Evolutionary conservation across 2,888 invertebrate species (phyloP).

Genomic region (Ashinkailepas kermadecensis): DNA sequence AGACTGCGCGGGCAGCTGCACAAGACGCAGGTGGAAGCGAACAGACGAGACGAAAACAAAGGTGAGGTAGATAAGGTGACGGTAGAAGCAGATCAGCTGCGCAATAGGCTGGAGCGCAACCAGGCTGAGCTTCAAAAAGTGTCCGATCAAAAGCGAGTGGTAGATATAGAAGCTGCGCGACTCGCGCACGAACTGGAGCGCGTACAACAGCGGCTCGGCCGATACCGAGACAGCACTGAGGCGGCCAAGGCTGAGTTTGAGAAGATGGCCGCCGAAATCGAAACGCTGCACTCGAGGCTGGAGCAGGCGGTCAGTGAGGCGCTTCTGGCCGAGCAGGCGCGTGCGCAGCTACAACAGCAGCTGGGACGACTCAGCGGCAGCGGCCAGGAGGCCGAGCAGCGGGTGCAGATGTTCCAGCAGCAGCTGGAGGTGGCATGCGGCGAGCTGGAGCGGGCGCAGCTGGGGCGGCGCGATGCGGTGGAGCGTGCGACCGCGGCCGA

Average conservation of each 20-base stretch:
- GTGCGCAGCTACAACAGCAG: background rate
- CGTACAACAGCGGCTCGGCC: conserved; percentile 70
- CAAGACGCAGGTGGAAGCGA: conserved; percentile 34
- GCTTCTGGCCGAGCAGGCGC: conserved; percentile 40
- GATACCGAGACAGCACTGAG: conserved; percentile 74
- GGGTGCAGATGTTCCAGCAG: background rate
- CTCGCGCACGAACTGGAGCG: conserved; percentile 51
- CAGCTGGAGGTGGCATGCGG: background rate
- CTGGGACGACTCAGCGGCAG: background rate
- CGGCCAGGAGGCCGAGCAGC: background rate
- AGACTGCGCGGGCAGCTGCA: conserved; percentile 37
- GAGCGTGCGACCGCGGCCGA: conserved; percentile 32
- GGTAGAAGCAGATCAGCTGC: conserved; percentile 53
- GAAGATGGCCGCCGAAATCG: conserved; percentile 69
- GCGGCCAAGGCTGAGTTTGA: conserved; percentile 76
- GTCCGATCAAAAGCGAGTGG: background rate
- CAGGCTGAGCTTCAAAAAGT: conserved; percentile 37
- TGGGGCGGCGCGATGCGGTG: conserved; percentile 38
- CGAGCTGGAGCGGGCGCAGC: conserved; percentile 46
- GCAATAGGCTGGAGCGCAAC: conserved; percentile 36
- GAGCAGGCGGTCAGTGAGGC: conserved; percentile 53
- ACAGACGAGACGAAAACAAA: conserved; percentile 35
- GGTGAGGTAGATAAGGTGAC: conserved; percentile 36
- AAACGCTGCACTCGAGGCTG: conserved; percentile 69
- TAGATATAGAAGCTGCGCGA: conserved; percentile 29